These are phyloP conservation scores for Timema cristinae DNA, from an alignment of 2,888 invertebrate species.

Conservation along the genomic window DNA sequence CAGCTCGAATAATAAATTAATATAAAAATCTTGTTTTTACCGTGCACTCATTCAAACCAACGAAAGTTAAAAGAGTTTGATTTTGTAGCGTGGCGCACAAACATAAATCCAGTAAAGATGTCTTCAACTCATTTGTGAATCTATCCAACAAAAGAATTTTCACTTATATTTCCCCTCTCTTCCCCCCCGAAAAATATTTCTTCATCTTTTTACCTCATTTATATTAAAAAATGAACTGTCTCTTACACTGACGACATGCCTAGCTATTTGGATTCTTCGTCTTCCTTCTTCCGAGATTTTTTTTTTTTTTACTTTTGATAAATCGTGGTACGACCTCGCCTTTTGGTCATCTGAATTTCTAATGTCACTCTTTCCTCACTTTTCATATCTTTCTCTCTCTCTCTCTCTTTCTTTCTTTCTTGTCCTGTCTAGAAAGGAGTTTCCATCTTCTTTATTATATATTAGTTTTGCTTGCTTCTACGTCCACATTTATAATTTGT, in stretches of 20 bases:
- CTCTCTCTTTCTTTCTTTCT: constrained; percentile 3
- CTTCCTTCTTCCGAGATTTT: constrained; percentile 18
- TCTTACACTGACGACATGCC: constrained; percentile 29
- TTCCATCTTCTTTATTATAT: constrained; percentile 25
- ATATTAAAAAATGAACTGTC: constrained; percentile 31
- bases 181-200: neutral
- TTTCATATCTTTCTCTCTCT: neutral
- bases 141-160: too few relatives aligned
- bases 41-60: too few relatives aligned
- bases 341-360: constrained; percentile 47
- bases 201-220: constrained; percentile 25
- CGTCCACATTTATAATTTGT: constrained; percentile 23
- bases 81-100: too few relatives aligned
- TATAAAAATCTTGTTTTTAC: too few relatives aligned
- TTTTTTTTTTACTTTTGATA: constrained; percentile 24
- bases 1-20: too few relatives aligned
- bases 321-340: constrained; percentile 36
- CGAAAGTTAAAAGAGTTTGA: too few relatives aligned
- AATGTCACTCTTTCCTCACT: constrained; percentile 36
- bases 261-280: constrained; percentile 23
- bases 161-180: too few relatives aligned
- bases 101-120: too few relatives aligned
- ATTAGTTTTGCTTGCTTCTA: constrained; percentile 20
- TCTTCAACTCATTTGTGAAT: too few relatives aligned
- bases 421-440: constrained; percentile 1